These are phyloP conservation scores for Podarcis cretensis DNA, from an alignment of 2,113 vertebrate species.

Conservation along the genomic window DNA sequence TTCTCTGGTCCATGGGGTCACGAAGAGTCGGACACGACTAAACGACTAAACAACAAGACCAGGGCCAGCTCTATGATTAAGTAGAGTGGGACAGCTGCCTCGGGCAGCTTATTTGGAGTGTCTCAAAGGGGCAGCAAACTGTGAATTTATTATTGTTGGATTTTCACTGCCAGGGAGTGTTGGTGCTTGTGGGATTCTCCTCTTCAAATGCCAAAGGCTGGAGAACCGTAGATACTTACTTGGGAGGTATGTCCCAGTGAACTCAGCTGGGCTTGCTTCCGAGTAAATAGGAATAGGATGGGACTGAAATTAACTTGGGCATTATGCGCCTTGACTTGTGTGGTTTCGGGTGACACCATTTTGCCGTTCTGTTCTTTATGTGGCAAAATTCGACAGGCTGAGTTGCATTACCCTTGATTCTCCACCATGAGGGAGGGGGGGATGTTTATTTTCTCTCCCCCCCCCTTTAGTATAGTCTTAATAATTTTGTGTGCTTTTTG, in stretches of 20 bases:
- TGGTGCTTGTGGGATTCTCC: not conserved
- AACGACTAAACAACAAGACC: too few species aligned
- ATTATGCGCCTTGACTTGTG: too few species aligned
- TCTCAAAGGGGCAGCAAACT: not conserved
- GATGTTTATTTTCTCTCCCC: too few species aligned
- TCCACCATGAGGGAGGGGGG: too few species aligned
- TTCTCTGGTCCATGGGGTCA: too few species aligned
- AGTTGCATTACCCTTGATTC: too few species aligned
- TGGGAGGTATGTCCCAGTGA: not conserved
- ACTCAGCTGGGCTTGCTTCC: not conserved
- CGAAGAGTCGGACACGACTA: too few species aligned
- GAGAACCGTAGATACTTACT: not conserved
- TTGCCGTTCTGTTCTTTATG: too few species aligned
- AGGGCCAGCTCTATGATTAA: not conserved
- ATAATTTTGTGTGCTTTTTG: too few species aligned
- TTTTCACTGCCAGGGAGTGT: not conserved
- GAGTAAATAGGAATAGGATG: not conserved
- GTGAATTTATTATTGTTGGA: too few species aligned
- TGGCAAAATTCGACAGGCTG: too few species aligned
- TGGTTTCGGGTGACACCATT: not conserved
- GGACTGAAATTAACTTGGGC: not conserved
- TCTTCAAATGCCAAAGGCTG: not conserved
- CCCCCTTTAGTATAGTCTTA: too few species aligned
- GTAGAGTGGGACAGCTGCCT: not conserved
- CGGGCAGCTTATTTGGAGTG: not conserved